Base-by-base conservation (phyloP, 2,888 invertebrate genomes). In the Polyommatus icarus region DNA sequence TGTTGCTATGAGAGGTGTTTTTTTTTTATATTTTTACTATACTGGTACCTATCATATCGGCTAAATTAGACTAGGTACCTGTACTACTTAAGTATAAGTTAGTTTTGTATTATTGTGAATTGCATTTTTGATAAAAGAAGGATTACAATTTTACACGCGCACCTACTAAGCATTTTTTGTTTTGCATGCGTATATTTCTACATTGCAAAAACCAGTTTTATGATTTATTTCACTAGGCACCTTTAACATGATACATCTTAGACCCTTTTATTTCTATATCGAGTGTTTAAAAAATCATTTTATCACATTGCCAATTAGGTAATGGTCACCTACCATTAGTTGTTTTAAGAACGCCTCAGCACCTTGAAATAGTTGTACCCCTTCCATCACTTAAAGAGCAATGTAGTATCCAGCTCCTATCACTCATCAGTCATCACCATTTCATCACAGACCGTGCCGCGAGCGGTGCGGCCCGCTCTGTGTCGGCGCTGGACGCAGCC, bases 401-500 rank as follows among this genome's bases (percentile, higher is more conserved):
- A 67, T 32, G 67, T 32, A 67, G 67, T 18, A 67, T 29, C 67
- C 67, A 67, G 67, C 67, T 67, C 67, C 29, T 67, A 75, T 50
- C 75, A 75, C 29, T 75, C 75, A 75, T 50, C 75, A 75, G 18
- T 75, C 75, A 75, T 50, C 75, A 54, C 24, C 50, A 54, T 75
- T 50, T 50, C 50, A 75, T 73, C 40, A 0, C 78, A 81, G 81
- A 81, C 61, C 78, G 81, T 6, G 67, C 78, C 36, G 80, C 81
- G 7, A 83, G 80, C 40, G 85, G 83, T 29, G 83, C 90, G 32
- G 93, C 94, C 81, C 96, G 99, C 82, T 98, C 99, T 77, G 97
- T 97, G 86, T 99, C 98, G 77, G 99, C 99, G 71, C 97, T 99
- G 85, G 99, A 99, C 94, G 96, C 98, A 82, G 98, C 98, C 87